Percentiles rank a stretch among this genome's conserved stretches.
Conservation (phyloP, 2,797 vertebrate genomes). For the Thalassophryne amazonica region DNA sequence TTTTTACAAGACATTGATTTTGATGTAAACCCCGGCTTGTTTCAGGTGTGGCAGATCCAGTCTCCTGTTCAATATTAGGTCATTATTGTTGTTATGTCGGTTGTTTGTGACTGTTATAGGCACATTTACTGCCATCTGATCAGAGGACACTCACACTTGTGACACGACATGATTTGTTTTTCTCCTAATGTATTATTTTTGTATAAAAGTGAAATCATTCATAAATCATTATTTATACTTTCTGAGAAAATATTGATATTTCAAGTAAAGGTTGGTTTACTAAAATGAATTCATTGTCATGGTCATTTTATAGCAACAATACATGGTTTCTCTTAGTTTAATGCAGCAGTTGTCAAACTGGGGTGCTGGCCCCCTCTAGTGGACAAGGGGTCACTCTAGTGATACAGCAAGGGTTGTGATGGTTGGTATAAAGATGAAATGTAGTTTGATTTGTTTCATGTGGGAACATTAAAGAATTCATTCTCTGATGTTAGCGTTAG, state of each 20-base stretch:
- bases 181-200: conserved; percentile 86
- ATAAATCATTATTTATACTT: conserved; percentile 87
- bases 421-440: too few species aligned
- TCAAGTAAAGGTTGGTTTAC: conserved; percentile 79
- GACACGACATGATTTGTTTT: conserved; percentile 67
- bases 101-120: conserved; percentile 72
- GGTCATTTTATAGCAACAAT: conserved; percentile 25
- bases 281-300: conserved; percentile 46
- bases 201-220: conserved; percentile 84
- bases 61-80: conserved; percentile 76
- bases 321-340: too few species aligned
- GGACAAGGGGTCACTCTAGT: too few species aligned
- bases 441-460: too few species aligned
- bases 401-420: too few species aligned
- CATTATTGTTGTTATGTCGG: conserved; percentile 63
- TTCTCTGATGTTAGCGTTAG: too few species aligned
- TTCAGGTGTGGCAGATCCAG: conserved; percentile 42
- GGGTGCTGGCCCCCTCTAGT: too few species aligned
- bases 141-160: conserved; percentile 66
- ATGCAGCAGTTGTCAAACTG: background rate
- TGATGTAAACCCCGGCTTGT: conserved; percentile 8
- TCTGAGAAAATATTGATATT: conserved; percentile 79
- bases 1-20: background rate
- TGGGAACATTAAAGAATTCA: too few species aligned
- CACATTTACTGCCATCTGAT: conserved; percentile 68